Evolutionary conservation across 2,888 invertebrate species (phyloP).

Genomic region (Mylabris sibirica): DNA sequence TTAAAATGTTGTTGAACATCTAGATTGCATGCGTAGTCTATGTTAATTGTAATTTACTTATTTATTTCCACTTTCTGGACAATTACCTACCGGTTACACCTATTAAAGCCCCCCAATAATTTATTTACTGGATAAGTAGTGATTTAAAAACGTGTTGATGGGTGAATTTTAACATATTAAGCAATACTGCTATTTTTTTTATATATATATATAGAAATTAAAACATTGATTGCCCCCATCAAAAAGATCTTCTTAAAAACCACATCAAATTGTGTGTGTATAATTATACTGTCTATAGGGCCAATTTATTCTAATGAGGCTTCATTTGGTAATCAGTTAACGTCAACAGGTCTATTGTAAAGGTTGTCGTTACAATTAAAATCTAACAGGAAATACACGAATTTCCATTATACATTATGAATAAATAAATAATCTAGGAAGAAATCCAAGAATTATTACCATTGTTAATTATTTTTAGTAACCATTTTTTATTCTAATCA

Average conservation of each 20-base stretch:
- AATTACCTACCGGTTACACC: neutral
- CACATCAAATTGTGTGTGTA: no score
- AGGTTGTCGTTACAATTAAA: neutral
- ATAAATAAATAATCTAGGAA: neutral
- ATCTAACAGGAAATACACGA: conserved; percentile 6
- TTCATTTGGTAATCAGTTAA: neutral
- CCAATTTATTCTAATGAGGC: neutral
- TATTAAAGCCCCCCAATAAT: neutral
- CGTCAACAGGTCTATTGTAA: neutral
- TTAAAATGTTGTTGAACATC: neutral
- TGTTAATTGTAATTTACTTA: neutral
- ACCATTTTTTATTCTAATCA: neutral
- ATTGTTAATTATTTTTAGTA: neutral
- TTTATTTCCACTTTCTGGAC: neutral
- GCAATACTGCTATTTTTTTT: neutral
- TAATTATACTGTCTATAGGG: no score
- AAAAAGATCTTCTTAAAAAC: no score
- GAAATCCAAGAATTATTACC: neutral
- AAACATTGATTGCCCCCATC: neutral
- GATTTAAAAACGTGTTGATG: neutral
- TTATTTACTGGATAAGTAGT: neutral
- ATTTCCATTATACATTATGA: neutral
- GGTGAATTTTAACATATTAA: neutral
- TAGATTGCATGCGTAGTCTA: neutral
- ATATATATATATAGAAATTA: neutral